Conservation (phyloP, 2,113 vertebrate species). For the Piprites chloris region DNA sequence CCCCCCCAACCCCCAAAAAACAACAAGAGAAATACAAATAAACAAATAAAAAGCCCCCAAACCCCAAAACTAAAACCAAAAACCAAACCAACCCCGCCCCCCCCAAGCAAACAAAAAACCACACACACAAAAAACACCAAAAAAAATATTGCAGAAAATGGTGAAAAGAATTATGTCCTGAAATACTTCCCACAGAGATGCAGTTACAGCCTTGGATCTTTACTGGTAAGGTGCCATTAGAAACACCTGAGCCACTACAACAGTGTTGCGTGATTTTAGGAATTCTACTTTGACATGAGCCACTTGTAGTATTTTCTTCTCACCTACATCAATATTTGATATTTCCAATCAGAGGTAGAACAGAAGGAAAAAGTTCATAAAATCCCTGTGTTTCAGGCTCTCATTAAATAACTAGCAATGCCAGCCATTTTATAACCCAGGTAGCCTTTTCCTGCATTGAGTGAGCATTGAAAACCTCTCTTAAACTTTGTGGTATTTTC, state of each 20-base stretch:
- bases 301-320: neutral
- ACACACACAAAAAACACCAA: neutral
- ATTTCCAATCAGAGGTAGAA: neutral
- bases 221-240: neutral
- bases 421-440: neutral
- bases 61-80: neutral
- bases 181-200: neutral
- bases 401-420: neutral
- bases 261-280: neutral
- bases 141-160: neutral
- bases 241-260: neutral
- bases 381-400: neutral
- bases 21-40: neutral
- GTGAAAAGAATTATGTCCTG: neutral
- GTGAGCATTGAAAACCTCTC: neutral
- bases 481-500: neutral
- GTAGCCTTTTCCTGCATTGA: neutral
- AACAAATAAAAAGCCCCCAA: neutral
- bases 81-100: neutral
- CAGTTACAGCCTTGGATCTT: neutral
- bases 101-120: neutral
- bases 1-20: neutral
- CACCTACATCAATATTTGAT: neutral
- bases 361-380: neutral
- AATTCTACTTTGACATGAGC: neutral